Conservation (phyloP, 1,140 invertebrate genomes). For the Drosophila kanapiae region DNA sequence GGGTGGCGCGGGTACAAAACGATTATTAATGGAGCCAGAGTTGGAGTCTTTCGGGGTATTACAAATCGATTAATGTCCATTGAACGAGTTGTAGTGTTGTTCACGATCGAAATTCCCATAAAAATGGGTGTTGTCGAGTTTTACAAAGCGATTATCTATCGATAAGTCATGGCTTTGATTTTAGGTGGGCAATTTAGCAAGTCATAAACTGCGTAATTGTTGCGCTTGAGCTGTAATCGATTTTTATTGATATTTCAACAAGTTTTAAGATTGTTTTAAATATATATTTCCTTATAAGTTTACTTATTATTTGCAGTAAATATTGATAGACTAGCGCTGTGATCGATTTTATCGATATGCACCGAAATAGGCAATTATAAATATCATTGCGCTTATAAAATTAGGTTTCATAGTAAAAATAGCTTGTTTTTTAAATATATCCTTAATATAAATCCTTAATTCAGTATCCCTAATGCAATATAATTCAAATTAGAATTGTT, state of each 20-base stretch:
- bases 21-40: conserved; percentile 43
- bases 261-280: too few relatives aligned
- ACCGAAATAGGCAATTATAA: too few relatives aligned
- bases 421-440: neutral
- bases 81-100: conserved; percentile 14
- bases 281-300: too few relatives aligned
- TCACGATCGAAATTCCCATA: conserved; percentile 3
- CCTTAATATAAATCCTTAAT: neutral
- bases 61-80: conserved; percentile 46
- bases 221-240: neutral
- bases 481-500: too few relatives aligned
- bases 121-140: conserved; percentile 13
- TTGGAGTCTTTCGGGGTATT: conserved; percentile 14
- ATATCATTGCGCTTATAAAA: neutral
- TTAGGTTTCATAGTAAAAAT: neutral
- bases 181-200: conserved; percentile 7
- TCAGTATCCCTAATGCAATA: neutral
- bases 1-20: conserved; percentile 48
- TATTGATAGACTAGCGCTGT: neutral
- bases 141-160: conserved; percentile 22
- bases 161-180: conserved; percentile 22
- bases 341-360: neutral
- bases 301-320: too few relatives aligned
- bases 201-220: neutral
- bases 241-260: neutral